These are phyloP conservation scores for Palythoa grandiflora DNA, from an alignment of 92 coral and sea anemone species.

Conservation along the genomic window DNA sequence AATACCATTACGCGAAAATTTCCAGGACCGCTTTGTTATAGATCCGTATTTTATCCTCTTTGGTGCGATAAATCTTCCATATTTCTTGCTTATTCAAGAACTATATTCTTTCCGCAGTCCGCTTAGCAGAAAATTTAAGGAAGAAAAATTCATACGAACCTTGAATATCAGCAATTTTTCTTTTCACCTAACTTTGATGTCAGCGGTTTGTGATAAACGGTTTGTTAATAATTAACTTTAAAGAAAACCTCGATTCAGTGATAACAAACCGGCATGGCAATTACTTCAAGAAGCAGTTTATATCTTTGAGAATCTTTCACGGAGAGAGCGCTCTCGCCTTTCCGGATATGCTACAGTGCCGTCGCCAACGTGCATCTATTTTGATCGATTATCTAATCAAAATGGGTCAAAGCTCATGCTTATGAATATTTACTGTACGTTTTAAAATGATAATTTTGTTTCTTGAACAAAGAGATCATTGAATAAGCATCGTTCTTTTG, in stretches of 20 bases:
- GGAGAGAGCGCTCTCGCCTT: too few species aligned
- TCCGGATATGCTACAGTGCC: neutral
- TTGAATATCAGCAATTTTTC: neutral
- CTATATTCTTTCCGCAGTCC: neutral
- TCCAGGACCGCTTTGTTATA: neutral
- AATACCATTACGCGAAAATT: neutral
- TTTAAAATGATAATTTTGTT: neutral
- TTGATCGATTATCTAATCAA: neutral
- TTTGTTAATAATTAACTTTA: constrained; percentile 30
- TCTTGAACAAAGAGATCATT: constrained; percentile 6
- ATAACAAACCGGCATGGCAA: neutral
- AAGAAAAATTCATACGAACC: neutral
- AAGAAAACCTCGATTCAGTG: neutral
- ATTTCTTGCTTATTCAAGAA: neutral
- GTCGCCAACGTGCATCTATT: neutral
- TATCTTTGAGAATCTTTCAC: neutral
- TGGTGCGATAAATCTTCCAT: neutral
- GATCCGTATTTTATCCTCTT: neutral
- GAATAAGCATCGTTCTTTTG: neutral
- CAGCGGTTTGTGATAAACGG: constrained; percentile 44
- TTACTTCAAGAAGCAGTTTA: neutral
- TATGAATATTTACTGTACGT: neutral
- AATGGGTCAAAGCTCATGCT: neutral
- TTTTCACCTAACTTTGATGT: constrained; percentile 19
- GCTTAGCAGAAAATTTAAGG: too few species aligned